Percentiles rank a stretch among this genome's conserved stretches.
phyloP scores from a whole-genome alignment of 2,888 invertebrate genomes.

The Serrognathus titanus region DNA sequence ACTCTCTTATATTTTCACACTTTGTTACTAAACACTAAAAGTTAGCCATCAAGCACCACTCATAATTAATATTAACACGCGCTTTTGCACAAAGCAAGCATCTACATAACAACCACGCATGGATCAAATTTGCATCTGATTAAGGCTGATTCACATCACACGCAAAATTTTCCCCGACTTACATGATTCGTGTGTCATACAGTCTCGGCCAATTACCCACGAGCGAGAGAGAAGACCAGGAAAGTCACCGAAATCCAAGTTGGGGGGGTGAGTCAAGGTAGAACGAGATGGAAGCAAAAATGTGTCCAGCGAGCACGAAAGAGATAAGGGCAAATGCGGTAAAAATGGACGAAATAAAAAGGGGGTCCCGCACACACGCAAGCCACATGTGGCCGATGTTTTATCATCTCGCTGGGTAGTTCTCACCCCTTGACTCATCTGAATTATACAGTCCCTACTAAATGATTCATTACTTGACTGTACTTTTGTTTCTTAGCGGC shows the following conservation, averaged over 20 bases:
- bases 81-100: no score
- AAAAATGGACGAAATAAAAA: slow-evolving; percentile 1
- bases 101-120: no score
- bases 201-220: not conserved
- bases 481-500: slow-evolving; percentile 5
- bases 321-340: not conserved
- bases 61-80: no score
- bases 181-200: not conserved
- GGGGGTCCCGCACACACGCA: not conserved
- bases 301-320: not conserved
- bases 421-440: slow-evolving; percentile 25
- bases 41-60: no score
- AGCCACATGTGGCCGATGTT: slow-evolving; percentile 21
- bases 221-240: not conserved
- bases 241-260: not conserved
- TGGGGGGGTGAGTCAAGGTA: not conserved
- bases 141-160: no score
- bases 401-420: slow-evolving; percentile 21
- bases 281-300: not conserved
- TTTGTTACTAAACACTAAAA: no score
- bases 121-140: no score
- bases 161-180: not conserved
- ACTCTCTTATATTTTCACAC: no score
- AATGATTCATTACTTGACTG: slow-evolving; percentile 20
- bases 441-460: slow-evolving; percentile 22